These are phyloP conservation scores for Agrochola lychnidis DNA, from an alignment of 2,888 invertebrate species.

Conservation along the genomic window DNA sequence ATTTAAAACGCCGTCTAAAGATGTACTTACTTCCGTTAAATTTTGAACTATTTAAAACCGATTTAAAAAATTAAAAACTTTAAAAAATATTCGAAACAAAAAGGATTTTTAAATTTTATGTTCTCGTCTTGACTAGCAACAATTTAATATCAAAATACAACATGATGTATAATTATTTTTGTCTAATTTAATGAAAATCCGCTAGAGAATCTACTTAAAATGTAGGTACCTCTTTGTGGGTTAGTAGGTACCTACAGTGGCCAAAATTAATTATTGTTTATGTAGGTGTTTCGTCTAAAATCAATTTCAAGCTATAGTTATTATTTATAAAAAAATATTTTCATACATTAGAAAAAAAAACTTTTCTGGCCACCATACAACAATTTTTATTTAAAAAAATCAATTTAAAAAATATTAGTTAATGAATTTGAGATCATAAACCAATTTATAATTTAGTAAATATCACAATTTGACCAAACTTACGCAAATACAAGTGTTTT, in stretches of 20 bases:
- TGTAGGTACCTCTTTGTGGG: conserved; percentile 20
- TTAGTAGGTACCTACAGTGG: background rate
- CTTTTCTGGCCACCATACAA: conserved; percentile 2
- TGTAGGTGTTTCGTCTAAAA: background rate
- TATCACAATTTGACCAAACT: conserved; percentile 59
- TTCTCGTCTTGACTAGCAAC: conserved; percentile 63
- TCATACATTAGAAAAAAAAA: background rate
- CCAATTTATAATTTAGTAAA: conserved; percentile 54
- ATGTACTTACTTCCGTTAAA: background rate
- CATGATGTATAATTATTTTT: conserved; percentile 34
- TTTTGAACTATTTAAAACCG: background rate
- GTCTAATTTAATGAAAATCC: conserved; percentile 37
- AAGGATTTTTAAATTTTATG: conserved; percentile 23
- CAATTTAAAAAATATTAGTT: conserved; percentile 40
- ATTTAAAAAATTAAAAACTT: conserved; percentile 1
- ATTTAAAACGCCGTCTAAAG: background rate
- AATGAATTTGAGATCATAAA: conserved; percentile 56
- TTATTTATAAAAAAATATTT: background rate
- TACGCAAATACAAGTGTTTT: conserved; percentile 32
- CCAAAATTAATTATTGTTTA: conserved; percentile 3
- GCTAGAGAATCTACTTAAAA: conserved; percentile 30
- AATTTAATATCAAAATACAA: conserved; percentile 61
- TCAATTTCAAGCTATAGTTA: background rate
- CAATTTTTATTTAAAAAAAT: background rate
- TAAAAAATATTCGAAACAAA: conserved; percentile 20